phyloP scores from a whole-genome alignment of 2,113 vertebrate genomes.

The Cyprinodon brontotheroides region DNA sequence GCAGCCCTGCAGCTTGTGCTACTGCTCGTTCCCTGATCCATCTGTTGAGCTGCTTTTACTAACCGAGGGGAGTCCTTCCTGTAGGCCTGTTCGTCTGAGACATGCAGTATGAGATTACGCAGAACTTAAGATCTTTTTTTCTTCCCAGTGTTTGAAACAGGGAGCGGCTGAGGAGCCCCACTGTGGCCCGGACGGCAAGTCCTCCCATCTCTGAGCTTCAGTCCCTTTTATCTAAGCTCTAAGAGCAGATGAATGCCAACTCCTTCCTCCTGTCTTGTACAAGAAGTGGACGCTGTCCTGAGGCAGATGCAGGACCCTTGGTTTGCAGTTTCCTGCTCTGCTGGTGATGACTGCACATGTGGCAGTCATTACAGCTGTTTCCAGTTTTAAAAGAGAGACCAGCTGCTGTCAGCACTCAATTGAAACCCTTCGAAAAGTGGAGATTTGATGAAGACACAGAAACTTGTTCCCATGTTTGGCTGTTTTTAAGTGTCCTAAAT shows the following conservation, averaged over 20 bases:
- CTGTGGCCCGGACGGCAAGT: constrained; percentile 31
- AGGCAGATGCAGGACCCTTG: constrained; percentile 73
- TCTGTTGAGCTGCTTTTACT: constrained; percentile 58
- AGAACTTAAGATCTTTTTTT: constrained; percentile 48
- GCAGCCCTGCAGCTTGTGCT: constrained; percentile 25
- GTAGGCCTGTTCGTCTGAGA: constrained; percentile 46
- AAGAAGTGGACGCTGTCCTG: constrained; percentile 51
- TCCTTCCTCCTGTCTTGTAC: constrained; percentile 38
- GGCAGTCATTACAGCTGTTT: constrained; percentile 82
- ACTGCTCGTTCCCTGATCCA: constrained; percentile 32
- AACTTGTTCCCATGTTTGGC: constrained; percentile 51
- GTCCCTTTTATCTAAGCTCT: constrained; percentile 55
- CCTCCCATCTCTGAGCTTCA: constrained; percentile 21
- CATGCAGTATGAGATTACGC: constrained; percentile 66
- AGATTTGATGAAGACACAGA: constrained; percentile 70
- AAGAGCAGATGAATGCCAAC: constrained; percentile 35
- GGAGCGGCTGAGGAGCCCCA: constrained; percentile 47
- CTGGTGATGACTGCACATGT: constrained; percentile 77
- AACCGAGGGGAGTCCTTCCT: constrained; percentile 60
- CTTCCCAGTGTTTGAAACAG: constrained; percentile 39
- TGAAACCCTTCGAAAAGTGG: constrained; percentile 46
- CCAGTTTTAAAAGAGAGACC: constrained; percentile 79
- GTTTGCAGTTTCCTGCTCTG: constrained; percentile 64
- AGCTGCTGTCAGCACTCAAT: constrained; percentile 70
- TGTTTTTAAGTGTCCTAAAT: constrained; percentile 53